Base-by-base conservation (phyloP, 2,797 vertebrate genomes). In the Melanitta fusca region DNA sequence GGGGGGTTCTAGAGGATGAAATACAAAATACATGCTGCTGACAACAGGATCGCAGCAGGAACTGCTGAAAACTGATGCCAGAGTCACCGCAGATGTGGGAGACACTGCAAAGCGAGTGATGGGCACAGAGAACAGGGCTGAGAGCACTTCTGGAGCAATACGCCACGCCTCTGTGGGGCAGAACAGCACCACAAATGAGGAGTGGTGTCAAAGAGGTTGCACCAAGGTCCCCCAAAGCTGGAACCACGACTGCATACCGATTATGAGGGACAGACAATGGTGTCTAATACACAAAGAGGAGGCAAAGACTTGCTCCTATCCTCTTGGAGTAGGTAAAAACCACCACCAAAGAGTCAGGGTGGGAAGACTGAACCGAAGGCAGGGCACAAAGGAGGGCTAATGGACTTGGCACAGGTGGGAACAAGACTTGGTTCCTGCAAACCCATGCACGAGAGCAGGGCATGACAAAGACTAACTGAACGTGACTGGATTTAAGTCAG, bases 131-230 rank as follows among this genome's bases (percentile, higher is more conserved):
- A 39, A n/a, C 71, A 43, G 65, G 17, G 39, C 36, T 56, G 47
- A 43, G 39, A 36, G n/a, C 27, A 6, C 30, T 38, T 45, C 39
- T 45, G 43, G 8, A 78, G 53, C 34, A 56, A 17, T 1, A 30
- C 0, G 1, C 34, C 30, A 17, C 8, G 20, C 5, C 24, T 34
- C 18, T 8, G 18, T 0, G 0, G 56, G 3, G 8, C 32, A 72
- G 45, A 77, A 39, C 47, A 24, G 7, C 1, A 15, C 7, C 1
- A 3, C 47, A 45, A 30, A 32, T 57, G 32, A 57, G 30, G 60
- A 14, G 11, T 11, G 10, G 19, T 5, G 41, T 20, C 64, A 36
- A 17, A 62, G 47, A 75, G 36, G 41, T 30, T 16, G 25, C 47
- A 57, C 34, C 28, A 47, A 60, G 13, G 34, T 43, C 85, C 78